Conservation (phyloP, 2,113 vertebrate genomes). For the Chascanopsetta lugubris region DNA sequence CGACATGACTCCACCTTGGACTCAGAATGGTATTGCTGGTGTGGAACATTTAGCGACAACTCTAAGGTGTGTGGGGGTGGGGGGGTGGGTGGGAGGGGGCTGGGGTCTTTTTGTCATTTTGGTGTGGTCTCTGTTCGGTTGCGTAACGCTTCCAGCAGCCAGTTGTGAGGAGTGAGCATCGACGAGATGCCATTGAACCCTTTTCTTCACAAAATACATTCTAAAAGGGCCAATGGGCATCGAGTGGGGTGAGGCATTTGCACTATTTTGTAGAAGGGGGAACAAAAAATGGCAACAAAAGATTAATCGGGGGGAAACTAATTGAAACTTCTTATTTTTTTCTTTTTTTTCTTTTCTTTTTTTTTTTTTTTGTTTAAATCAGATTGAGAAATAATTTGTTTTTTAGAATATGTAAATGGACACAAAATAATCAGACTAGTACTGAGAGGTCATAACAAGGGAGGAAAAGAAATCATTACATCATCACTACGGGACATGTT, state of each 20-base stretch:
- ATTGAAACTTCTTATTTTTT: conserved; percentile 46
- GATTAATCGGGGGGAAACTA: conserved; percentile 56
- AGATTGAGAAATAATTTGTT: conserved; percentile 66
- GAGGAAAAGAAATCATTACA: conserved; percentile 72
- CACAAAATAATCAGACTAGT: conserved; percentile 70
- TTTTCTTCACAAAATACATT: conserved; percentile 81
- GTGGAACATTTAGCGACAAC: conserved; percentile 10
- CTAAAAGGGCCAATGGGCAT: conserved; percentile 72
- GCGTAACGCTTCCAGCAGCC: conserved; percentile 25
- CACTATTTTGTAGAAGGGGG: conserved; percentile 49
- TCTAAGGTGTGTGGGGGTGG: too few species aligned
- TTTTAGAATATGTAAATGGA: conserved; percentile 64
- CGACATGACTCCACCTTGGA: conserved; percentile 18
- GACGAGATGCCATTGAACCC: conserved; percentile 60
- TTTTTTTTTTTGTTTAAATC: too few species aligned
- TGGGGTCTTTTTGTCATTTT: too few species aligned
- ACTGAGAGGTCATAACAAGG: conserved; percentile 59
- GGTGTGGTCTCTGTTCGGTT: conserved; percentile 1
- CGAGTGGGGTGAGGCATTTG: conserved; percentile 65
- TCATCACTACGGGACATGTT: conserved; percentile 82
- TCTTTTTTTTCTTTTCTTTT: too few species aligned
- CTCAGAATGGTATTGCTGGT: conserved; percentile 13
- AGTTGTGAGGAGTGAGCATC: conserved; percentile 13
- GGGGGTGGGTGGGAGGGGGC: too few species aligned
- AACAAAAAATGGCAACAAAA: conserved; percentile 15